Evolutionary conservation across 2,797 vertebrate genomes (phyloP), one percentile per base, ranked within the genome.

Genomic region (Sebastiscus albofasciatus): DNA sequence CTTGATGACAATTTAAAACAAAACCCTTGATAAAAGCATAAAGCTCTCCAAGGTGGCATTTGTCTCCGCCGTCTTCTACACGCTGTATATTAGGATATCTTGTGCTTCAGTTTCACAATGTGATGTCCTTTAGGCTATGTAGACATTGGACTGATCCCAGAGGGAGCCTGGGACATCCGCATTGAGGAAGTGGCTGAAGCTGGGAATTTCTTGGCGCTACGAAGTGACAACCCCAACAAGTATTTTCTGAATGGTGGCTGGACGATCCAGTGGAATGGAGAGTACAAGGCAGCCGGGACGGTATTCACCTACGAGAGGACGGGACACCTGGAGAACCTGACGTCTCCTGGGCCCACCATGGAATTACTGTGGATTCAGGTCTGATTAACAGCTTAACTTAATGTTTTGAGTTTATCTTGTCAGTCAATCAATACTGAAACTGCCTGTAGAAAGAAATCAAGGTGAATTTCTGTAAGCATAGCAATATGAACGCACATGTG

Each of bases 281-380:
- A 98, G 61, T 99, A 99, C 93, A 94, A 96, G 82, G 97, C 97
- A 77, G 99, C 97, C 0, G 99, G 99, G 67, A 96, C 98, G 0
- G 95, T 97, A 3, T 99, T 99, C 93, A 99, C 97, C 31, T 99
- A 99, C 0, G 92, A 95, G 24, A 96, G 98, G 80, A 96, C 80
- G 0, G 97, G 97, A 0, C 96, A 98, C 54, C 94, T 96, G 93
- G 99, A 99, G 94, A 99, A 97, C 88, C 96, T 99, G 79, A 99
- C 97, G 0, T 97, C 99, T 4, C 97, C 97, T 0, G 99, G 98
- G 1, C 99, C 99, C 34, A 99, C 98, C 0, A 92, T 92, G 59
- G 97, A 99, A 75, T 97, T 98, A 0, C 91, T 99, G 58, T 99
- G 98, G 99, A 98, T 99, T 87, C 98, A 99, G 97, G 99, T 98